These are phyloP conservation scores for Antechinus flavipes DNA, from an alignment of 2,113 vertebrate genomes.

Conservation along the genomic window DNA sequence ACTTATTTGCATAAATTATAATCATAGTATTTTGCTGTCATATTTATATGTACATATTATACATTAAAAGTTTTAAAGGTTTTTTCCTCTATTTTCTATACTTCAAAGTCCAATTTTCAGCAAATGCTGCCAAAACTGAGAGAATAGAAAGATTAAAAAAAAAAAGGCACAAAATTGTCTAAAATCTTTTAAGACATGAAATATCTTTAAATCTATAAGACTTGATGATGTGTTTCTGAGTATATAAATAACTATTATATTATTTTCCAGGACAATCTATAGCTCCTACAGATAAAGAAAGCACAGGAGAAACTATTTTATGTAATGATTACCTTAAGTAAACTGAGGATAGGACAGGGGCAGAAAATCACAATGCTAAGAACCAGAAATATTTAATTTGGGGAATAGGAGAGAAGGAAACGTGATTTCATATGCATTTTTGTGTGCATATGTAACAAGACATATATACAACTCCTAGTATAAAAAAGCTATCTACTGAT, in stretches of 20 bases:
- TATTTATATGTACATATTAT: not conserved
- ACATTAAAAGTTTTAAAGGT: not conserved
- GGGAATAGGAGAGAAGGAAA: not conserved
- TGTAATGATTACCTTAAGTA: not conserved
- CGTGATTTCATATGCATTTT: not conserved
- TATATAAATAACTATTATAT: not conserved
- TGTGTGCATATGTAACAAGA: not conserved
- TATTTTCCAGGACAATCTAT: not conserved
- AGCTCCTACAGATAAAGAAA: not conserved
- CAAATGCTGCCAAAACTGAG: not conserved
- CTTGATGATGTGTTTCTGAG: not conserved
- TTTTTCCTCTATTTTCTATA: not conserved
- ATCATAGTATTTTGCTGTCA: not conserved
- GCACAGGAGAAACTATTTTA: not conserved
- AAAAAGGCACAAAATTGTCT: not conserved
- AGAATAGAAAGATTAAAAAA: constrained; percentile 22
- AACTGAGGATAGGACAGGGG: not conserved
- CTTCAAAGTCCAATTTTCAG: constrained; percentile 9
- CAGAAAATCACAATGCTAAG: not conserved
- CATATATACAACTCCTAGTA: not conserved
- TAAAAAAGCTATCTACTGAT: not conserved
- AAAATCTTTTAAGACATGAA: not conserved
- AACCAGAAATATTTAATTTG: constrained; percentile 27
- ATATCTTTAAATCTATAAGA: not conserved
- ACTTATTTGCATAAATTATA: not conserved